phyloP scores from a whole-genome alignment of 2,113 vertebrate genomes.

The Pomatostomus ruficeps region DNA sequence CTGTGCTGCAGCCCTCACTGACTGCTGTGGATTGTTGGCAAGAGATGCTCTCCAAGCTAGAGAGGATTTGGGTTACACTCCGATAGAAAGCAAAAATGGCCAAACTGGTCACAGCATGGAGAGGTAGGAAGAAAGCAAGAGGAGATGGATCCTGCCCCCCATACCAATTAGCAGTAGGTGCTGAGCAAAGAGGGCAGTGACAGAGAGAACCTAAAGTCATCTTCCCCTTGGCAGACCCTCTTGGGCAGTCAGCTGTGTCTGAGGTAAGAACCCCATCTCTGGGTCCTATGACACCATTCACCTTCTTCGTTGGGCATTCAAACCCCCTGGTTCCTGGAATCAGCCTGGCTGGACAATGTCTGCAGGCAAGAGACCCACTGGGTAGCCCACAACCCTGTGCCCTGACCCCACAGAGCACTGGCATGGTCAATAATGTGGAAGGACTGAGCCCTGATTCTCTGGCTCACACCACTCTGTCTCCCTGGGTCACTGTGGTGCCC shows the following conservation, averaged over 20 bases:
- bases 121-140: neutral
- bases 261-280: neutral
- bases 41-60: neutral
- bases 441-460: rapidly evolving
- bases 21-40: neutral
- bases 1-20: neutral
- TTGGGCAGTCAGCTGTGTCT: neutral
- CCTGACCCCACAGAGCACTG: neutral
- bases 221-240: neutral
- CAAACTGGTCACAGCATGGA: neutral
- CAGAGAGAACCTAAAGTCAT: neutral
- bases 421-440: neutral
- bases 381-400: neutral
- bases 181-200: neutral
- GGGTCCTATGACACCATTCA: neutral
- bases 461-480: neutral
- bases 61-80: neutral
- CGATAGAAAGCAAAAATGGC: neutral
- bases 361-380: neutral
- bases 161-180: neutral
- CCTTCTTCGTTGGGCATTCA: rapidly evolving
- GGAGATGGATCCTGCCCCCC: neutral
- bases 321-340: neutral
- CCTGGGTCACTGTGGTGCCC: neutral
- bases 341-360: neutral